Base-by-base conservation (phyloP, 2,797 vertebrate genomes). In the Nyctibius grandis region DNA sequence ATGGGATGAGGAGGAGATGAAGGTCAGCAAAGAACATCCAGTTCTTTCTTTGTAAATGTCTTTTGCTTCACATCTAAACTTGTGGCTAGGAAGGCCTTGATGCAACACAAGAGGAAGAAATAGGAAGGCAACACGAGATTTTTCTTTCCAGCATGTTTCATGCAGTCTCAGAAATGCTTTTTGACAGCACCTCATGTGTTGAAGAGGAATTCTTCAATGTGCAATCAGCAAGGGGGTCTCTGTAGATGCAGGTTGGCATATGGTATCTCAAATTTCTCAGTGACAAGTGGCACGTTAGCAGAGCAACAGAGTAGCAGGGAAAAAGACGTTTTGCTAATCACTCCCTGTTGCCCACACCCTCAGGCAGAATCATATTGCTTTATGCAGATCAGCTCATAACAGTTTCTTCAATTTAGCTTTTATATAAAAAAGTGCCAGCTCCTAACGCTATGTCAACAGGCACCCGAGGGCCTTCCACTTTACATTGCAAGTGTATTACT, bases 371-470 rank as follows among this genome's bases (percentile, higher is more conserved):
- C 98, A 97, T 97, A 97, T 98, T 98, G 98, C 98, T 99, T 99
- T 98, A 99, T 99, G 98, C 98, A 99, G 98, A 99, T 99, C 98
- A 99, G 98, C 98, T 98, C 98, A 98, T 98, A 98, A 98, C 99
- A 98, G 98, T 98, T 98, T 97, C 98, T 97, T 98, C 98, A 98
- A 98, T 99, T 99, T 99, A 98, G 98, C 98, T 98, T 97, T 98
- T 97, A 96, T 97, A 98, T 97, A 97, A 98, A 98, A 96, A 97
- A 96, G 97, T 93, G 97, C 97, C 98, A 96, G 97, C 97, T 98
- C 97, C 97, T 96, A 98, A 97, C 84, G 95, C 98, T 98, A 98
- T 98, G 98, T 99, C 99, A 99, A 99, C 98, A 98, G 98, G 98
- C 97, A 98, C 99, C 99, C 97, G 96, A 96, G 99, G 99, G 98